Base-by-base conservation (phyloP, 1,140 invertebrate genomes). In the Lethrus apterus region DNA sequence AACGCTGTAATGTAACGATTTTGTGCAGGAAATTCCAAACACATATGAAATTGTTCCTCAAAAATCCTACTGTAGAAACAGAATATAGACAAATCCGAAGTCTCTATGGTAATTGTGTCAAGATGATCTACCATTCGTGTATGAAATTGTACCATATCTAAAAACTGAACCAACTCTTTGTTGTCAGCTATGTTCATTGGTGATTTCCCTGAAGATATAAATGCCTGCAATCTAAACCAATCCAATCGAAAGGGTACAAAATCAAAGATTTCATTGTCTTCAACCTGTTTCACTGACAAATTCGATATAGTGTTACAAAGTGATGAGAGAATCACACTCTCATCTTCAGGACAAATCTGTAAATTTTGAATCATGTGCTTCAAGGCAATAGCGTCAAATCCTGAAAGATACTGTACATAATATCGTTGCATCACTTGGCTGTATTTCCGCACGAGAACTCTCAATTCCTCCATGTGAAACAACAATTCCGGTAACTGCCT, bases 11-110 rank as follows among this genome's bases (percentile, higher is more conserved):
- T 96, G 60, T 90, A 99, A 14, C 94, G 79, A 70, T 97, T 97
- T 70, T 98, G 94, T 14, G 93, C 93, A 17, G 93, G 93, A 69
- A 98, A 98, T 69, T 98, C 93, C 54, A 98, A 74, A 69, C 94
- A 98, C 89, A 97, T 94, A 59, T 97, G 93, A 64, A 98, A 98
- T 65, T 98, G 92, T 63, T 94, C 91, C 63, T 98, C 93, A 72
- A 98, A 98, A 64, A 94, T 86, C 73, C 91, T 91, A 57, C 83
- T 94, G 63, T 96, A 97, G 66, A 98, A 98, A 64, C 90, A 98
- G 62, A 98, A 98, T 48, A 98, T 83, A 0, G 93, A 97, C 4
- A 99, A 71, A 74, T 99, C 95, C 1, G 93, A 96, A 14, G 92
- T 94, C 70, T 99, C 95, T 2, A 88, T 84, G 46, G 99, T 73